These are phyloP conservation scores for Sinhomidia bicolor DNA, from an alignment of 2,888 invertebrate species.

Conservation along the genomic window DNA sequence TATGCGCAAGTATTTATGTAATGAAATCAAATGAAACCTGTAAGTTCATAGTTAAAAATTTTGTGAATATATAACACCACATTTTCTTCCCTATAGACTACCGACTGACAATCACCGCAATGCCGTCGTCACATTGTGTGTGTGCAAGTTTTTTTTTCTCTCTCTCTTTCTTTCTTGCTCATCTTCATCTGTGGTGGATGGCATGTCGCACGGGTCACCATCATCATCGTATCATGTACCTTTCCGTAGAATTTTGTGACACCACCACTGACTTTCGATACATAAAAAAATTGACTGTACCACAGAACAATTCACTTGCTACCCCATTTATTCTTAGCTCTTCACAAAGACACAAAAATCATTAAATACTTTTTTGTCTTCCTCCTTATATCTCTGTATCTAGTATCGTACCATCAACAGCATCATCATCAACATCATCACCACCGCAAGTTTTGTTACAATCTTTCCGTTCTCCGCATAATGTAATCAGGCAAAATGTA, in stretches of 20 bases:
- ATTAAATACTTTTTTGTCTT: constrained; percentile 16
- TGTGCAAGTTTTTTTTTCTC: constrained; percentile 43
- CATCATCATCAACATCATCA: not conserved
- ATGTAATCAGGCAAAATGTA: no score
- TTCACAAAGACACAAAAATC: constrained; percentile 40
- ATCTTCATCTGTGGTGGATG: constrained; percentile 58
- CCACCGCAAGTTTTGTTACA: not conserved
- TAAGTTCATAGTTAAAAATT: constrained; percentile 38
- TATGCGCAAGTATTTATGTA: not conserved
- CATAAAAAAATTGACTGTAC: constrained; percentile 50
- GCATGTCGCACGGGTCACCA: constrained; percentile 74
- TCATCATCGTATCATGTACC: constrained; percentile 53
- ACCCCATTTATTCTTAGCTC: constrained; percentile 62
- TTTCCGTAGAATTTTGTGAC: constrained; percentile 41
- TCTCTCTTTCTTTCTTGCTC: constrained; percentile 45
- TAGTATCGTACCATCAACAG: not conserved
- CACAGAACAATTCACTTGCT: constrained; percentile 63
- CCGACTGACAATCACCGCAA: constrained; percentile 66
- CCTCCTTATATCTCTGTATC: not conserved
- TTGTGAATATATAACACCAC: constrained; percentile 29
- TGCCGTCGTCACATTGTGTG: constrained; percentile 64
- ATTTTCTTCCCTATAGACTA: constrained; percentile 45
- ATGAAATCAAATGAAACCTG: constrained; percentile 56
- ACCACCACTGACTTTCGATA: constrained; percentile 63
- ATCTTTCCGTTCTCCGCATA: no score